A percentile compares a stretch with the other conserved stretches of the same genome.
Conservation (phyloP, 2,113 vertebrate species). For the Scomber scombrus region DNA sequence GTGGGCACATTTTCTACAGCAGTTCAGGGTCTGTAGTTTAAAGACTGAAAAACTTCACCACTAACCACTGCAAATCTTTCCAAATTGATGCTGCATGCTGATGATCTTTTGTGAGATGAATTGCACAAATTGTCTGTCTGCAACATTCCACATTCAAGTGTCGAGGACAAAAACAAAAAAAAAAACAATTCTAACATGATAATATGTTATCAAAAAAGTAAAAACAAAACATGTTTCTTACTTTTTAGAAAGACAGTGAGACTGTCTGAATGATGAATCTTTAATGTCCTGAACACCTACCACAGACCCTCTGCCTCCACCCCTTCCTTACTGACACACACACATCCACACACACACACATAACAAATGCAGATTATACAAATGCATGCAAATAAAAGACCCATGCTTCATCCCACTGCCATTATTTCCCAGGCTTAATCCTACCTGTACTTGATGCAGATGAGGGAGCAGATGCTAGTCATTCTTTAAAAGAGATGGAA, state of each 20-base stretch:
- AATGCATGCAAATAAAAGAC: constrained; percentile 31
- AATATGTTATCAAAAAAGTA: background rate
- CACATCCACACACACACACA: constrained; percentile 8
- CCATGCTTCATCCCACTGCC: constrained; percentile 2
- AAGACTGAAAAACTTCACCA: constrained; percentile 10
- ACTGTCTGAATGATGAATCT: background rate
- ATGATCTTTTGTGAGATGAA: constrained; percentile 1
- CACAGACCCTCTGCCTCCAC: constrained; percentile 3
- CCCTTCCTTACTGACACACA: background rate
- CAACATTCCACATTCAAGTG: background rate
- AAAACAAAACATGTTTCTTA: background rate
- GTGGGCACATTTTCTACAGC: constrained; percentile 9
- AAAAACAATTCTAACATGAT: background rate
- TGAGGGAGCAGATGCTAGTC: constrained; percentile 83
- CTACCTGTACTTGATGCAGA: constrained; percentile 86
- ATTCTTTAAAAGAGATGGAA: constrained; percentile 72
- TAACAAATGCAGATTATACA: background rate
- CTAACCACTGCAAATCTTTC: background rate
- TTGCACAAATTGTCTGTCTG: constrained; percentile 23
- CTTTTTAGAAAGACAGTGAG: background rate
- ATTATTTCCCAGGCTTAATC: constrained; percentile 44
- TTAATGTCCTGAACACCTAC: constrained; percentile 18
- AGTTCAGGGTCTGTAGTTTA: constrained; percentile 23
- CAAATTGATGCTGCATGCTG: background rate
- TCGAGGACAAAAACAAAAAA: constrained; percentile 15